phyloP scores from a whole-genome alignment of 2,888 invertebrate species.

The Globia sparganii region DNA sequence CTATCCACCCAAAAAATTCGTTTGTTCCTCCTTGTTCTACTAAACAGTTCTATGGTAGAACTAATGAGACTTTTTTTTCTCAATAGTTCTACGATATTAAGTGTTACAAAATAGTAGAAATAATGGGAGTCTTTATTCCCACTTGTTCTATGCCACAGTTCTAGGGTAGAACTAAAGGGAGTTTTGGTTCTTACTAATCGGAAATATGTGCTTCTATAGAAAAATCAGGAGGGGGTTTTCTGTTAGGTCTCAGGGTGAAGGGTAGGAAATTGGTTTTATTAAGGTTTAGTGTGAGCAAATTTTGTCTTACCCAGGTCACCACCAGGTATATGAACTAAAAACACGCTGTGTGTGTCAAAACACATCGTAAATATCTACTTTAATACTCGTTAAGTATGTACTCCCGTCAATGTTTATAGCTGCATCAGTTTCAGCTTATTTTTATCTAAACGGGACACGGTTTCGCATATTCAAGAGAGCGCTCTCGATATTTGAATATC shows the following conservation, averaged over 20 bases:
- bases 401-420: conserved; percentile 28
- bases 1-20: background rate
- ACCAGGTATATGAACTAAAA: conserved; percentile 7
- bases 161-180: too few relatives aligned
- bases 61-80: too few relatives aligned
- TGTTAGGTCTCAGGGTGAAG: background rate
- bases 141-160: too few relatives aligned
- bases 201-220: background rate
- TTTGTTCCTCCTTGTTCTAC: too few relatives aligned
- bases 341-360: conserved; percentile 22
- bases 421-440: conserved; percentile 43
- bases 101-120: too few relatives aligned
- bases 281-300: background rate
- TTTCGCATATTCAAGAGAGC: conserved; percentile 27
- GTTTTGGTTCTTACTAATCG: too few relatives aligned
- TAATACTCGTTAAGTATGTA: conserved; percentile 40
- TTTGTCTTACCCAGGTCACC: background rate
- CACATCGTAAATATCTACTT: conserved; percentile 58
- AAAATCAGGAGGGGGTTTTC: background rate
- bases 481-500: conserved; percentile 8
- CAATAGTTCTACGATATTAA: too few relatives aligned
- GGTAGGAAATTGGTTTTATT: background rate
- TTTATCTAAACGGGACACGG: conserved; percentile 48
- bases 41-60: too few relatives aligned
- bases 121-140: too few relatives aligned